phyloP scores from a whole-genome alignment of 2,797 vertebrate species.

The Ambastaia sidthimunki region DNA sequence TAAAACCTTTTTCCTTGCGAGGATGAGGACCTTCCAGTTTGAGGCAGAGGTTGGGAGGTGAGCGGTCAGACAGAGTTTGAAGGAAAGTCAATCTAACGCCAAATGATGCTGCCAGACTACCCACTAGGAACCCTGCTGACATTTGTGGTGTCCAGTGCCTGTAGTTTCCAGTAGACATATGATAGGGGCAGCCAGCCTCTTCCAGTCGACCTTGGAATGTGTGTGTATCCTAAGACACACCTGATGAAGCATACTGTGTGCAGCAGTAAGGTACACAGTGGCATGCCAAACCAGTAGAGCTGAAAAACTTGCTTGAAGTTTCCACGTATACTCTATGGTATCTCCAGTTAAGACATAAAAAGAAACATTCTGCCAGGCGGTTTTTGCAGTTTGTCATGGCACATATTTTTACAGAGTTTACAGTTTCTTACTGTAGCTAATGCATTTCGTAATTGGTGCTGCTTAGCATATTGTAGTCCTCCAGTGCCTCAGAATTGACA shows the following conservation, averaged over 20 bases:
- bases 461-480: conserved; percentile 8
- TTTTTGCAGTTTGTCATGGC: conserved; percentile 4
- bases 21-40: conserved; percentile 22
- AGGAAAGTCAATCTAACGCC: conserved; percentile 43
- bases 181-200: conserved; percentile 71
- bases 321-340: conserved; percentile 38
- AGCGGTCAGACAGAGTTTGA: conserved; percentile 33
- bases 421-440: conserved; percentile 51
- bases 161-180: conserved; percentile 76
- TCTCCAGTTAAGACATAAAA: conserved; percentile 45
- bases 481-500: conserved; percentile 29
- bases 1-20: neutral
- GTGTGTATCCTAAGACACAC: conserved; percentile 56
- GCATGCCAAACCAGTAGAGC: conserved; percentile 45
- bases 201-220: conserved; percentile 49
- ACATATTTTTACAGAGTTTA: conserved; percentile 40
- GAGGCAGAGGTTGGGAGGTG: conserved; percentile 35
- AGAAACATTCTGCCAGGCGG: conserved; percentile 39
- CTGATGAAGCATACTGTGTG: conserved; percentile 45
- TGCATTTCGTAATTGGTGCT: conserved; percentile 47
- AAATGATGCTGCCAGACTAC: conserved; percentile 68
- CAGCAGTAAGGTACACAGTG: conserved; percentile 37
- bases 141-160: conserved; percentile 75
- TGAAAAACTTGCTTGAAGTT: conserved; percentile 42
- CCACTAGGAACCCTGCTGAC: conserved; percentile 68